A percentile compares a stretch with the other conserved stretches of the same genome.
phyloP scores from a whole-genome alignment of 2,113 vertebrate species.

The Scomber colias region DNA sequence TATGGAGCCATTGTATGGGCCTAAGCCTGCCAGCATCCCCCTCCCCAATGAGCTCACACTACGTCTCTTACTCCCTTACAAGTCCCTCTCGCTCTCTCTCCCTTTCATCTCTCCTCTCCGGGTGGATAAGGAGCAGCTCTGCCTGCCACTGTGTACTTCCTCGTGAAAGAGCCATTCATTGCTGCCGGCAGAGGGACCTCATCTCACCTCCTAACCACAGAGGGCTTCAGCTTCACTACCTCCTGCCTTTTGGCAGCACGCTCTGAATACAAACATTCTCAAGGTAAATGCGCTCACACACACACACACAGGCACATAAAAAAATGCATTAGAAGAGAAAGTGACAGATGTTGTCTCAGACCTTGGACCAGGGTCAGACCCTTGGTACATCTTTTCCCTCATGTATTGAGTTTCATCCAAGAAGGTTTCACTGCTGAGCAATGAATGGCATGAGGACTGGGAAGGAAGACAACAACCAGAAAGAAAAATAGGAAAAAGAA shows the following conservation, averaged over 20 bases:
- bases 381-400: constrained; percentile 28
- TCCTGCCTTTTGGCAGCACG: constrained; percentile 55
- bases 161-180: constrained; percentile 79
- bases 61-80: constrained; percentile 41
- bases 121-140: constrained; percentile 52
- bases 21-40: constrained; percentile 40
- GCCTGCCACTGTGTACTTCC: constrained; percentile 47
- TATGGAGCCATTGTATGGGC: constrained; percentile 68
- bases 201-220: constrained; percentile 60
- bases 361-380: constrained; percentile 44
- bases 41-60: constrained; percentile 38
- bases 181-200: constrained; percentile 62
- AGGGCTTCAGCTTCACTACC: constrained; percentile 50
- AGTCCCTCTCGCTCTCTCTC: constrained; percentile 20
- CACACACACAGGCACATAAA: constrained; percentile 18
- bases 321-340: constrained; percentile 24
- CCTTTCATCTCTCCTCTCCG: constrained; percentile 69
- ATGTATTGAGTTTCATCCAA: constrained; percentile 45
- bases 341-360: constrained; percentile 56
- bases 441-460: constrained; percentile 18
- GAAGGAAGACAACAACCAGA: neutral
- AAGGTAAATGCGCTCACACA: constrained; percentile 47
- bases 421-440: constrained; percentile 30
- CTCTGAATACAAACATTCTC: constrained; percentile 63
- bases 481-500: neutral